Evolutionary conservation across 2,888 invertebrate species (phyloP), one percentile per base, ranked within the genome.

Genomic region (Dioctria rufipes): DNA sequence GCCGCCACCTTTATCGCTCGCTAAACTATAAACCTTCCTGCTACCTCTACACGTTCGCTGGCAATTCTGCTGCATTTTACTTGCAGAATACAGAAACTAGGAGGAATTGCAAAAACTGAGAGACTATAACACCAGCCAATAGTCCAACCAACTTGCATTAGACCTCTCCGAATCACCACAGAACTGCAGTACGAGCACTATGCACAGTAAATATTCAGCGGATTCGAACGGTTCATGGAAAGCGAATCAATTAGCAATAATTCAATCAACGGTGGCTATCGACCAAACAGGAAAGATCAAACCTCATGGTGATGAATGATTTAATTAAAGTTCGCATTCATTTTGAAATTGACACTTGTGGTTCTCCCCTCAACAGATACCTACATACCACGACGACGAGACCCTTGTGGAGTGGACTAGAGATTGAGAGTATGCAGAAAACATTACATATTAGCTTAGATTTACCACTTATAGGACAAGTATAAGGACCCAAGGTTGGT

Each of bases 221-320:
- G 51, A 69, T 51, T 51, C 40, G 67, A 69, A 25, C 43, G 73
- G 60, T 75, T 75, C 73, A 42, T 75, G 63, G 63, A 78, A 78
- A 78, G 54, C 54, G 66, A 78, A 78, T 78, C 78, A 78, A 78
- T 78, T 78, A 78, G 66, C 65, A 78, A 78, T 78, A 78, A 78
- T 78, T 65, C 78, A 78, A 78, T 78, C 66, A 78, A 25, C 66
- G 51, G 66, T 42, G 78, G 51, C 66, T 58, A 65, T 51, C 66
- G 77, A 63, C 78, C 66, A 78, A 66, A 66, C 61, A 78, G 51
- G 54, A 78, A 66, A 66, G 54, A 46, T 39, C 78, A 66, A 58
- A 66, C 66, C 51, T 66, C 13, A 66, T 66, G 77, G 63, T 77
- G 66, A 78, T 78, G 78, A 78, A 78, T 78, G 66, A 78, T 78